Evolutionary conservation across 2,888 invertebrate genomes (phyloP).

Genomic region (Geophilus truncorum): DNA sequence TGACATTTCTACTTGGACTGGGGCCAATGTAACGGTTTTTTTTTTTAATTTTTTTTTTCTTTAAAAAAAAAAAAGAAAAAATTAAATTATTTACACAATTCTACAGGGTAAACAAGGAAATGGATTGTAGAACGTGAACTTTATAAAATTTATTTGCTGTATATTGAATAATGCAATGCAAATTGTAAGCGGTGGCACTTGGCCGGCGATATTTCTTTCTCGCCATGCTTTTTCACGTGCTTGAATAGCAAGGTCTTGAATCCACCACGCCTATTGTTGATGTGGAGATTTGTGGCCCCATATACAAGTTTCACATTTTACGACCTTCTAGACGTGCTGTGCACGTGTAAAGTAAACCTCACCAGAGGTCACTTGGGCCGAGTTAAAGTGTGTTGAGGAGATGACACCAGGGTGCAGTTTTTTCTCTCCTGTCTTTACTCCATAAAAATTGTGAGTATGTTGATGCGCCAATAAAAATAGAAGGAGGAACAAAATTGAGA

Average conservation of each 20-base stretch:
- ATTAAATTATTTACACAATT: background rate
- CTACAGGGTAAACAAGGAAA: background rate
- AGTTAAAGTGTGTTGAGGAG: constrained; percentile 5
- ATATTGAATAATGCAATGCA: background rate
- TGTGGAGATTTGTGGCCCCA: background rate
- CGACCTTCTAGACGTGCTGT: constrained; percentile 8
- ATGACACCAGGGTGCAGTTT: constrained; percentile 5
- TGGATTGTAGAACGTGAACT: background rate
- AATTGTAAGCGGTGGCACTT: background rate
- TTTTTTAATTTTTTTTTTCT: no score
- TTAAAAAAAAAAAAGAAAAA: no score
- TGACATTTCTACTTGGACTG: background rate
- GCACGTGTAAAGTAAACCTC: constrained; percentile 16
- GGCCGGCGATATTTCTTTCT: background rate
- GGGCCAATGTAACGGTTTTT: background rate
- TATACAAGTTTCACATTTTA: constrained; percentile 2
- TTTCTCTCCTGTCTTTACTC: background rate
- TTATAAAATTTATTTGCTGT: background rate
- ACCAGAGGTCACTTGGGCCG: constrained; percentile 10
- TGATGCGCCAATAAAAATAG: background rate
- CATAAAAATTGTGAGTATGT: background rate
- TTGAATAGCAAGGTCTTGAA: background rate
- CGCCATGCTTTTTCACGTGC: background rate
- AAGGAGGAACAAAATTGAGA: background rate
- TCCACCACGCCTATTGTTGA: background rate